These are phyloP conservation scores for Camarhynchus parvulus DNA, from an alignment of 2,113 vertebrate genomes.

Conservation along the genomic window DNA sequence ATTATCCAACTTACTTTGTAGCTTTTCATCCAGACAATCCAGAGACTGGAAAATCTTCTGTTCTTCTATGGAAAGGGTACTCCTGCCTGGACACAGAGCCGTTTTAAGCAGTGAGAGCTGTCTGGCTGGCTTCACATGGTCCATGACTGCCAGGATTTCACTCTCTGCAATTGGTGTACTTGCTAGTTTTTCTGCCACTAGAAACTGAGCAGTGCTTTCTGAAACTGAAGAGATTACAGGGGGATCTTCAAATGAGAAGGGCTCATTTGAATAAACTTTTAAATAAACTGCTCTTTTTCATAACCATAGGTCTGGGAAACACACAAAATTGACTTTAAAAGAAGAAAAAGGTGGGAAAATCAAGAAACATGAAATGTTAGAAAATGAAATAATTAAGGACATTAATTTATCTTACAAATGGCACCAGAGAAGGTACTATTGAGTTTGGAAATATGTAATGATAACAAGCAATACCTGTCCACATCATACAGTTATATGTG, in stretches of 20 bases:
- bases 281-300: background rate
- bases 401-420: background rate
- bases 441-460: background rate
- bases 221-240: constrained; percentile 72
- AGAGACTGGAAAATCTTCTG: constrained; percentile 86
- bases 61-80: constrained; percentile 83
- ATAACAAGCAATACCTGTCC: background rate
- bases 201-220: constrained; percentile 75
- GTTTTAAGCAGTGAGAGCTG: constrained; percentile 6
- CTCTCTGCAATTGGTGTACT: constrained; percentile 60
- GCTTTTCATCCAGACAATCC: constrained; percentile 81
- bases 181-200: constrained; percentile 71
- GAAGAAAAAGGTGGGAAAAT: background rate
- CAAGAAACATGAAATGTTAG: background rate
- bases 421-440: background rate
- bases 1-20: constrained; percentile 80
- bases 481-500: background rate
- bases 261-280: background rate
- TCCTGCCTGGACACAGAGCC: constrained; percentile 14
- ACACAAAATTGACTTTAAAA: background rate
- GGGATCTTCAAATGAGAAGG: background rate
- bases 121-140: constrained; percentile 53
- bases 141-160: constrained; percentile 72
- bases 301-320: background rate
- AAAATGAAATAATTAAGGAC: background rate